These are phyloP conservation scores for Pelvicachromis taeniatus DNA, from an alignment of 2,113 vertebrate genomes.

Conservation along the genomic window DNA sequence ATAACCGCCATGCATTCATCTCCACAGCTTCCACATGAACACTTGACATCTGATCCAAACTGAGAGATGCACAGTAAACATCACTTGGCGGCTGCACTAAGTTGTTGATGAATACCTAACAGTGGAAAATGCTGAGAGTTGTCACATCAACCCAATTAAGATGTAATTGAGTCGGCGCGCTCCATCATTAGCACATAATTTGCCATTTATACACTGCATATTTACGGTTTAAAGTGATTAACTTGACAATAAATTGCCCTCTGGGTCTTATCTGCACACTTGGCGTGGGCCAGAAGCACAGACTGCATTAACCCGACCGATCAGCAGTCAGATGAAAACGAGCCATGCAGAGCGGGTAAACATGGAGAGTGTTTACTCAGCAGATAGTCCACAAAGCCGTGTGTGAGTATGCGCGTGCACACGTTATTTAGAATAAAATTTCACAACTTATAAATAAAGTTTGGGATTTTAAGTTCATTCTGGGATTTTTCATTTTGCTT, in stretches of 20 bases:
- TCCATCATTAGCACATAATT: conserved; percentile 2
- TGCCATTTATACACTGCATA: neutral
- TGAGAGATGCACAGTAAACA: neutral
- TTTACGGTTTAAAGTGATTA: conserved; percentile 1
- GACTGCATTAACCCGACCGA: neutral
- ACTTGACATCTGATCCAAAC: neutral
- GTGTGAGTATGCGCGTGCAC: neutral
- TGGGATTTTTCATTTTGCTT: neutral
- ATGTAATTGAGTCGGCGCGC: neutral
- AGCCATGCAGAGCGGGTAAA: neutral
- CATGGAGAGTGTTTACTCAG: neutral
- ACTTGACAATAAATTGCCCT: neutral
- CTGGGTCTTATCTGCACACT: neutral
- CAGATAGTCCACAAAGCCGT: neutral
- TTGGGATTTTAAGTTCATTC: neutral
- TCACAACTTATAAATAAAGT: neutral
- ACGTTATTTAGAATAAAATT: neutral
- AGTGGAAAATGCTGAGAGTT: neutral
- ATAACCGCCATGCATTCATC: neutral
- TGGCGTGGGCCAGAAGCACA: neutral
- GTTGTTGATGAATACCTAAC: neutral
- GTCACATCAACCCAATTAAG: neutral
- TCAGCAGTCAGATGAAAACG: neutral
- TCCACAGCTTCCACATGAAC: neutral
- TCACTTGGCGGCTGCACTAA: neutral